A percentile compares a stretch with the other conserved stretches of the same genome.
phyloP scores from a whole-genome alignment of 1,140 invertebrate genomes.

The Panulirus ornatus region DNA sequence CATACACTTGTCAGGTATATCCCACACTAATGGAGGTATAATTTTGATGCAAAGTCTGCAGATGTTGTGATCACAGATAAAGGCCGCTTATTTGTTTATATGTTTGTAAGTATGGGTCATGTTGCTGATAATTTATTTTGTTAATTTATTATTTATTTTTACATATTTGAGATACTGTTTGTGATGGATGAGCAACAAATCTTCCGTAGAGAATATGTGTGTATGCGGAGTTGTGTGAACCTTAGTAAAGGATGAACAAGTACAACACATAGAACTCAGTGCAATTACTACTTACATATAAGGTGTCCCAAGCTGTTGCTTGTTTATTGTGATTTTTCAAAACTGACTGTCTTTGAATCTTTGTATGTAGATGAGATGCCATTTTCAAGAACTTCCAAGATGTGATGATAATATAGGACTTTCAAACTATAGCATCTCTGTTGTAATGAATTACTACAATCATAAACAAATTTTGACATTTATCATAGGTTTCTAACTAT shows the following conservation, averaged over 20 bases:
- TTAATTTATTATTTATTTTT: conserved; percentile 35
- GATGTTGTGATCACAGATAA: background rate
- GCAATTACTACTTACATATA: conserved; percentile 61
- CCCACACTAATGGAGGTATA: background rate
- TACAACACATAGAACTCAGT: conserved; percentile 61
- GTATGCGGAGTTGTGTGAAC: background rate
- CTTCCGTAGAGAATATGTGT: conserved; percentile 21
- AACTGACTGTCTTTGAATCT: conserved; percentile 41
- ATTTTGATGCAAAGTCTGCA: background rate
- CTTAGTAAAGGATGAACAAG: conserved; percentile 54
- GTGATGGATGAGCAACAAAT: conserved; percentile 28
- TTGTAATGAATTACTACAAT: no score
- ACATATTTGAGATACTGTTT: conserved; percentile 15
- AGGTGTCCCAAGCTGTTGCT: conserved; percentile 41
- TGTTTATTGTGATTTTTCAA: conserved; percentile 64
- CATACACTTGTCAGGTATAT: background rate
- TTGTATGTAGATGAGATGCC: background rate
- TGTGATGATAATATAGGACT: background rate
- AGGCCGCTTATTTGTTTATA: background rate
- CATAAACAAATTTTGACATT: no score
- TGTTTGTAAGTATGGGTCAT: background rate
- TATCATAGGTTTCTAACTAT: no score
- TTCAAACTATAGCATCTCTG: background rate
- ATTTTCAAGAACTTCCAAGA: conserved; percentile 7
- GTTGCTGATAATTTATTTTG: conserved; percentile 34